Evolutionary conservation across 2,888 invertebrate genomes (phyloP).

Genomic region (Gnatocerus cornutus): DNA sequence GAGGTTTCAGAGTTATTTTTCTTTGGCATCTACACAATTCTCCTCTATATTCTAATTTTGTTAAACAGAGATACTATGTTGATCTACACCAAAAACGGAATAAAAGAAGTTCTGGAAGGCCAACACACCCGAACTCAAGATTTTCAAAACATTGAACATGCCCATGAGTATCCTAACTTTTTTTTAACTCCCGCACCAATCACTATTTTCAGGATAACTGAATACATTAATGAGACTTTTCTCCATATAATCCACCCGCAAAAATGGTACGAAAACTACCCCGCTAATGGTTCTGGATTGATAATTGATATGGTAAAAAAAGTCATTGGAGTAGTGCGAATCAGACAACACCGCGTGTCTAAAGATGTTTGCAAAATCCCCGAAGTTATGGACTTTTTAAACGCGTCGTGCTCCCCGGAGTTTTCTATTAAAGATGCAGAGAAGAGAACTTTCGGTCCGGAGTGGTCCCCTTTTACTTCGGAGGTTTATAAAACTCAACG

Average conservation of each 20-base stretch:
- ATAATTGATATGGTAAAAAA: constrained; percentile 60
- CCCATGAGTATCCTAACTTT: not conserved
- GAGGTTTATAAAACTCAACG: constrained; percentile 47
- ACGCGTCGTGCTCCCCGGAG: constrained; percentile 54
- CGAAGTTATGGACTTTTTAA: constrained; percentile 53
- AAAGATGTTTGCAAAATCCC: constrained; percentile 49
- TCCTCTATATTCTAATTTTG: constrained; percentile 58
- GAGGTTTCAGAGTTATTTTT: constrained; percentile 1
- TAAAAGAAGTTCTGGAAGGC: constrained; percentile 53
- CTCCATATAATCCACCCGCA: constrained; percentile 57
- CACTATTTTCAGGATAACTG: not conserved
- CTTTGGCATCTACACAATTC: constrained; percentile 9
- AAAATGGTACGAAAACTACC: constrained; percentile 60
- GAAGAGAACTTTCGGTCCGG: constrained; percentile 53
- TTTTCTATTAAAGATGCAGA: too few relatives aligned
- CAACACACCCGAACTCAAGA: constrained; percentile 41
- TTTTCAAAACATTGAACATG: not conserved
- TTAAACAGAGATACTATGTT: constrained; percentile 55
- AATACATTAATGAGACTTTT: constrained; percentile 53
- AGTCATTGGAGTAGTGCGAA: constrained; percentile 58
- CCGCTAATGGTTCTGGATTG: constrained; percentile 57
- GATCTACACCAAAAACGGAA: constrained; percentile 52
- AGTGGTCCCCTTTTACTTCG: constrained; percentile 38
- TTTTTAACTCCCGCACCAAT: too few relatives aligned
- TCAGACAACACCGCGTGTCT: constrained; percentile 56